phyloP scores from a whole-genome alignment of 2,113 vertebrate genomes.

The Eubucco bourcierii region DNA sequence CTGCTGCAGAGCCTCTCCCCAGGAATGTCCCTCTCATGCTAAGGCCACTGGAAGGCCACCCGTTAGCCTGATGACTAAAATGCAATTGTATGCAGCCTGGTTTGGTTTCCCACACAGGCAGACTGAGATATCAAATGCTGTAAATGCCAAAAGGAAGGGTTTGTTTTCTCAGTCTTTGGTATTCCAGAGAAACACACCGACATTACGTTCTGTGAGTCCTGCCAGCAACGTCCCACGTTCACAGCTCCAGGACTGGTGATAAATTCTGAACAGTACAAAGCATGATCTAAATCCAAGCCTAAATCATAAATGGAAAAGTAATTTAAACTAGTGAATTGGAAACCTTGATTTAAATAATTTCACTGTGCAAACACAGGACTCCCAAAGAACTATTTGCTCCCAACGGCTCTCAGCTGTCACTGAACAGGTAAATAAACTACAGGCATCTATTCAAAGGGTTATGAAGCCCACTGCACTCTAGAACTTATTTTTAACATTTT shows the following conservation, averaged over 20 bases:
- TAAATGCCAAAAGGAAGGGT: not conserved
- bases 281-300: slow-evolving; percentile 40
- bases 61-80: not conserved
- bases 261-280: slow-evolving; percentile 42
- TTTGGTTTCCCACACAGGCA: not conserved
- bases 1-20: not conserved
- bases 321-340: slow-evolving; percentile 39
- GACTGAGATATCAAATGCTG: not conserved
- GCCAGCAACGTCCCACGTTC: slow-evolving; percentile 40
- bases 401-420: not conserved
- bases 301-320: slow-evolving; percentile 22
- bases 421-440: slow-evolving; percentile 40
- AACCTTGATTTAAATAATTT: slow-evolving; percentile 40
- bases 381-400: slow-evolving; percentile 13
- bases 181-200: slow-evolving; percentile 20
- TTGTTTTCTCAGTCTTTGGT: not conserved
- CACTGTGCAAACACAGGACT: slow-evolving; percentile 5
- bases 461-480: not conserved
- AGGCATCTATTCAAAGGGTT: not conserved
- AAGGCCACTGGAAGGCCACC: not conserved
- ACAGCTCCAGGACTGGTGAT: slow-evolving; percentile 21
- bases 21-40: not conserved
- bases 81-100: not conserved
- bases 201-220: not conserved
- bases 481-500: slow-evolving; percentile 20